These are phyloP conservation scores for Dicentrarchus labrax DNA, from an alignment of 2,113 vertebrate genomes.

Conservation along the genomic window DNA sequence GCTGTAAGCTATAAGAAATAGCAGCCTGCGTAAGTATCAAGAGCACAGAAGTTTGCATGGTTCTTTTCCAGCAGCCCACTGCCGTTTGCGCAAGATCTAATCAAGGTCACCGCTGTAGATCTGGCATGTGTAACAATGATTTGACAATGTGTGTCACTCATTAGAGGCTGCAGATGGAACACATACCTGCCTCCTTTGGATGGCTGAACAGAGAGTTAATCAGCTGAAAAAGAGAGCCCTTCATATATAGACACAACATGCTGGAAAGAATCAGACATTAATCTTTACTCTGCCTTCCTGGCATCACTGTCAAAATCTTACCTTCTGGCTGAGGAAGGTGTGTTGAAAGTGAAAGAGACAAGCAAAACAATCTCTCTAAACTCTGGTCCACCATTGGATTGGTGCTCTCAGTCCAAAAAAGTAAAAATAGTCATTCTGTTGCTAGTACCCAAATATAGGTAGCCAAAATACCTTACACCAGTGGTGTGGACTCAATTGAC, in stretches of 20 bases:
- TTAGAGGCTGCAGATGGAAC: conserved; percentile 30
- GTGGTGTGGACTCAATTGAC: too few relatives aligned
- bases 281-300: conserved; percentile 25
- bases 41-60: conserved; percentile 1
- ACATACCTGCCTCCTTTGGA: conserved; percentile 31
- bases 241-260: background rate
- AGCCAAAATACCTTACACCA: too few relatives aligned
- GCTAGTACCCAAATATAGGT: too few relatives aligned
- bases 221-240: conserved; percentile 18
- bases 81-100: conserved; percentile 26
- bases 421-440: background rate
- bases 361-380: background rate
- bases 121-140: conserved; percentile 41
- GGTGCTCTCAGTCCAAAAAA: background rate
- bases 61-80: conserved; percentile 4
- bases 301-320: conserved; percentile 18
- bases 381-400: background rate
- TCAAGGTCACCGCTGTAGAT: conserved; percentile 32
- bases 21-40: background rate
- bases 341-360: conserved; percentile 26
- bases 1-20: background rate
- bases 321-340: conserved; percentile 8
- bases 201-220: conserved; percentile 30
- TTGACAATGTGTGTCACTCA: conserved; percentile 34
- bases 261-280: conserved; percentile 38